Base-by-base conservation (phyloP, 2,888 invertebrate species). In the Ornithoptera priamus region DNA sequence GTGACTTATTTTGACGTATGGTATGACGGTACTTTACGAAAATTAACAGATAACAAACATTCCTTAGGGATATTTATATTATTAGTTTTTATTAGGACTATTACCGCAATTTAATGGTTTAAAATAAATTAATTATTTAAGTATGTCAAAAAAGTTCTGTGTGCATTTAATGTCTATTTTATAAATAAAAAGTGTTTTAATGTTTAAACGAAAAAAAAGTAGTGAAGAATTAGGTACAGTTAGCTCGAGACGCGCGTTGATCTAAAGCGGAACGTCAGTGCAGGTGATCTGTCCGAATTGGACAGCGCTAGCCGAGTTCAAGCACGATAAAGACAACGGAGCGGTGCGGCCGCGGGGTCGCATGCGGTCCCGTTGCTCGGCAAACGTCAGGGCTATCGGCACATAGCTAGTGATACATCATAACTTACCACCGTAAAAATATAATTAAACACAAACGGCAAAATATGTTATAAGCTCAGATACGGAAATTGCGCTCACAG, bases 351-450 rank as follows among this genome's bases (percentile, higher is more conserved):
- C 65, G 56, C 56, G 65, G 65, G 67, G 71, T 68, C 65, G 67
- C 62, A 22, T 30, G 65, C 53, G 60, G 62, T 82, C 80, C 81
- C 81, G 80, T 85, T 87, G 85, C 46, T 64, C 46, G 65, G 61
- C 18, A 36, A 56, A 36, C 30, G 36, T 59, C 57, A 69, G 69
- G 69, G 69, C 46, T 69, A 65, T 53, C 69, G 57, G 20, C 12
- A 24, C 57, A 7, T 58, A 7, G 15, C 57, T 22, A 22, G 22
- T n/a, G 22, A 8, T 58, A 58, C 24, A 58, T 22, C 57, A 17
- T 20, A 10, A 58, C 22, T 53, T 22, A 58, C 22, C 57, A 22
- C 8, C 15, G 22, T 22, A 58, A 18, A 22, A 12, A 22, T 58
- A n/a, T 22, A 58, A 53, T 6, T 53, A 53, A 46, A 46, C 46